Base-by-base conservation (phyloP, 2,113 vertebrate genomes). In the Entomyzon cyanotis region DNA sequence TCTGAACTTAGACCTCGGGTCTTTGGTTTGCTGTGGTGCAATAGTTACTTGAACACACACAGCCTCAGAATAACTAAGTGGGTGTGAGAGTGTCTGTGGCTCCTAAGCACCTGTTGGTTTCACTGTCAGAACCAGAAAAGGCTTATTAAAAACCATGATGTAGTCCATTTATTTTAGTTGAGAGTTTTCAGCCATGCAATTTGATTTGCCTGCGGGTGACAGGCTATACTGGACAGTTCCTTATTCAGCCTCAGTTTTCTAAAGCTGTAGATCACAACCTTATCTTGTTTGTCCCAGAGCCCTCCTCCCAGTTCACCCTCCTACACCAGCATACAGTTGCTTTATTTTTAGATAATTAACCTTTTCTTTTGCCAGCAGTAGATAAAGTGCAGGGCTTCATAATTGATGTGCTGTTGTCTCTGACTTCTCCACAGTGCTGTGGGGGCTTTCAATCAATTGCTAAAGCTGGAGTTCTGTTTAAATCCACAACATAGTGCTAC, bases 271-370 rank as follows among this genome's bases (percentile, higher is more conserved):
- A 85, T 78, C 64, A 39, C 52, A 83, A 37, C 35, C 23, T 87
- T 77, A 89, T 74, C 90, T 88, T 92, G 65, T 87, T 79, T 84
- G 41, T 50, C 70, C 58, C 84, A 94, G 55, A 90, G n/a, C 52
- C 7, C 23, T 83, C 59, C 75, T 92, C 65, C 44, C 62, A 73
- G 70, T 52, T 79, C 52, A 55, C 47, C 70, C 58, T 90, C 49
- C 70, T 79, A 62, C 65, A 71, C 42, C 42, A 76, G 58, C 44
- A 67, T 47, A 79, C 7, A 71, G 37, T 87, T 90, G 73, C 69
- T 94, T 90, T 89, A 89, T 92, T 96, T 94, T 94, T 90, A 79
- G 58, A 87, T 89, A 89, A 95, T 94, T 92, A 96, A 95, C 92
- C 92, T 97, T 94, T 84, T 89, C 46, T 92, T 89, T 88, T 81